Evolutionary conservation across 2,888 invertebrate genomes (phyloP), one percentile per base, ranked within the genome.

Genomic region (Trissonchulus latispiculum): DNA sequence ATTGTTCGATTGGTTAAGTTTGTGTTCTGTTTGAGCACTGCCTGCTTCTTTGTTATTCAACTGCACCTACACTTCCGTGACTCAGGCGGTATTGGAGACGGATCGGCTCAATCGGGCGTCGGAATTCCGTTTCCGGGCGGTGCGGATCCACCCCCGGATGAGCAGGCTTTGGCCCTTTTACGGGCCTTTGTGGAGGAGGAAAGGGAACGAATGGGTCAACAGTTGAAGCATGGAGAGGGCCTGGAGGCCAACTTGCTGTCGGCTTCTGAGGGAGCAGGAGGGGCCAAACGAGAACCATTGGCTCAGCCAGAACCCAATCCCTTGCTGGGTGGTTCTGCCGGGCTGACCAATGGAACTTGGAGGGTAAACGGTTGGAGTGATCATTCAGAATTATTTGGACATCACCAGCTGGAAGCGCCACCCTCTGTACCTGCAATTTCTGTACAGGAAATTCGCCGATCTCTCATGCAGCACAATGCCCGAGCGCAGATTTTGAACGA

Each of bases 401-500:
- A 59, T 3, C 23, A 8, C 15, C 64, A 3, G 64, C 32, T 33
- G 8, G 37, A 23, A 3, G 70, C 35, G 8, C 33, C 8, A 29
- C 33, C n/a, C 28, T 69, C 66, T 8, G 66, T 69, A 3, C 32
- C 69, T 33, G 35, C 66, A 29, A 66, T 48, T 2, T 3, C 8
- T 28, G 8, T 78, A 15, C 67, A 75, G 0, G 91, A 91, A 74
- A 91, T 92, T 48, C 88, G 89, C 71, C 87, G 88, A 73, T 88
- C 88, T 76, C 90, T 95, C 77, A 86, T 88, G 76, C 87, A 87
- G 79, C 88, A 90, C 81, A 95, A 95, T 84, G 88, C 88, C 48
- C 89, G 90, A 78, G 94, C 95, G 85, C 88, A 88, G 76, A 90
- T 95, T 74, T 88, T 90, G 84, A 96, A 96, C 85, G 90, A 92